phyloP scores from a whole-genome alignment of 2,113 vertebrate species.

The Jacana jacana region DNA sequence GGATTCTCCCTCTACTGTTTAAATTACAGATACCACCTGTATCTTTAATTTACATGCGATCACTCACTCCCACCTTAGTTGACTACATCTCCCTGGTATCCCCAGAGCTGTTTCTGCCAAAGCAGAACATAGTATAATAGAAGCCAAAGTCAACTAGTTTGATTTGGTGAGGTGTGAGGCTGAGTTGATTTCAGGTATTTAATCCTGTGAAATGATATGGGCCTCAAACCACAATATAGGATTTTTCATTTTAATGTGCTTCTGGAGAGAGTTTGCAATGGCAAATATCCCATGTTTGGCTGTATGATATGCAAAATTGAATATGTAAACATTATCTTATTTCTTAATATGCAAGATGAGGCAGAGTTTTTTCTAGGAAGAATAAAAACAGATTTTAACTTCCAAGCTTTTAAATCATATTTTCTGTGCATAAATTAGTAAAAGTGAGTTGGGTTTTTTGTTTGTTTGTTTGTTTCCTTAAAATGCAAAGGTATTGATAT shows the following conservation, averaged over 20 bases:
- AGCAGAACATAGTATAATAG: not conserved
- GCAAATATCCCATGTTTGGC: not conserved
- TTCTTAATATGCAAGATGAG: not conserved
- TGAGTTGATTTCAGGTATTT: not conserved
- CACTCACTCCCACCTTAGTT: not conserved
- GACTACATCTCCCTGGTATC: fast-evolving
- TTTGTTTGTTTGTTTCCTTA: not conserved
- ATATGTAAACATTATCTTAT: not conserved
- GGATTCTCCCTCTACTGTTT: not conserved
- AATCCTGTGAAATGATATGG: not conserved
- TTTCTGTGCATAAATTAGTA: not conserved
- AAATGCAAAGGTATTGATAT: not conserved
- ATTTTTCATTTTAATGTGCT: not conserved
- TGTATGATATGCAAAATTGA: not conserved
- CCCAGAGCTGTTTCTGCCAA: not conserved
- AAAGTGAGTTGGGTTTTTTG: not conserved
- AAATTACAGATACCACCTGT: not conserved
- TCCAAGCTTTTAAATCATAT: not conserved
- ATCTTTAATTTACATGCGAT: not conserved
- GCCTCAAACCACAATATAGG: not conserved
- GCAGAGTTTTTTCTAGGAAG: not conserved
- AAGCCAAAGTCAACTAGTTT: not conserved
- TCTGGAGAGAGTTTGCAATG: not conserved
- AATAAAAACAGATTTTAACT: not conserved
- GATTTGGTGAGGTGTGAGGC: not conserved